phyloP scores from a whole-genome alignment of 2,888 invertebrate genomes.

The Nomada ferruginata region DNA sequence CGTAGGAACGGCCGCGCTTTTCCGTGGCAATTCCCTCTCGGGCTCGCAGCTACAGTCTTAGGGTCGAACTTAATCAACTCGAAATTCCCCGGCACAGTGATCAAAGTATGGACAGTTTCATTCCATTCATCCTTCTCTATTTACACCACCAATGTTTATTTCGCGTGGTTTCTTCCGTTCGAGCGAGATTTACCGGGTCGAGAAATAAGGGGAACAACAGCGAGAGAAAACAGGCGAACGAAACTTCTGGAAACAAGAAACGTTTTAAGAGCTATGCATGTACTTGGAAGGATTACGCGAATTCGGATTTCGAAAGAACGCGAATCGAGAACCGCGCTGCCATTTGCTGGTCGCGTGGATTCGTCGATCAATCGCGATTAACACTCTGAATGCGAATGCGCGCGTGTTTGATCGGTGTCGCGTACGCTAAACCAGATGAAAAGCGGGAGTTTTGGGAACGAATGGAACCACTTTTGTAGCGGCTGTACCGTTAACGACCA shows the following conservation, averaged over 20 bases:
- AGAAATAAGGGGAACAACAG: neutral
- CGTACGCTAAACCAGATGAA: neutral
- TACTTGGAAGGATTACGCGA: constrained; percentile 2
- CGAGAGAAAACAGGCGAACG: neutral
- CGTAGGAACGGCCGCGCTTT: constrained; percentile 3
- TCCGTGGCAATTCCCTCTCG: neutral
- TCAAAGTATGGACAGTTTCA: constrained; percentile 34
- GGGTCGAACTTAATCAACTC: constrained; percentile 57
- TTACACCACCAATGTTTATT: constrained; percentile 30
- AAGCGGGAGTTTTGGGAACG: constrained; percentile 18
- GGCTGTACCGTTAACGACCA: constrained; percentile 14
- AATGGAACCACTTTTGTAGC: neutral
- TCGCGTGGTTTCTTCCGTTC: constrained; percentile 16
- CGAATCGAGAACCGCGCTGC: neutral
- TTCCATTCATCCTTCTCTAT: neutral
- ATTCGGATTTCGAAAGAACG: constrained; percentile 17
- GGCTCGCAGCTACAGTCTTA: constrained; percentile 14
- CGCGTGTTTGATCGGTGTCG: neutral
- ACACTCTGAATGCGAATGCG: neutral
- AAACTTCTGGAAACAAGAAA: constrained; percentile 8
- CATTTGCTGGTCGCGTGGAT: neutral
- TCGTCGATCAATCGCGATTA: neutral
- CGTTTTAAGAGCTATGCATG: constrained; percentile 17
- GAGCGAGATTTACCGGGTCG: neutral
- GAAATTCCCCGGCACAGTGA: constrained; percentile 42